Evolutionary conservation across 2,113 vertebrate genomes (phyloP), one percentile per base, ranked within the genome.

Genomic region (Noturus placidus): DNA sequence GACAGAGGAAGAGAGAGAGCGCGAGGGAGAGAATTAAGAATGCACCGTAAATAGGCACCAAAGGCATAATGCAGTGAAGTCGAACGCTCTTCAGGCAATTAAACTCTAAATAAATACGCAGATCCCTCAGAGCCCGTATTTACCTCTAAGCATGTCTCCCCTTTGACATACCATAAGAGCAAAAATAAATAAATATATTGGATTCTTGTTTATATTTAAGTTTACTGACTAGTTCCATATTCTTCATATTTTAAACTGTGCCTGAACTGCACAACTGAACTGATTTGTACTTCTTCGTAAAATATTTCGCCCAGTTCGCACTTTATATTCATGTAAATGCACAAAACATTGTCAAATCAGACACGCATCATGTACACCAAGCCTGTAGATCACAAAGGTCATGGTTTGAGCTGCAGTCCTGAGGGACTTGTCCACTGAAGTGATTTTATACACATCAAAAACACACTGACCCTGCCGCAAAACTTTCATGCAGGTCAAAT

Each of bases 41-140:
- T 95, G 93, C 94, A 88, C 90, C 84, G 91, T 95, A 95, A 95
- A 95, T 94, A 94, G 91, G 89, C 91, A 92, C 87, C 90, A 88
- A 91, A 91, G 91, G 93, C 92, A 95, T 93, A 94, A 94, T 92
- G 92, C 92, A 92, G 92, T 72, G 90, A 93, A 92, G 92, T 91
- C 91, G 89, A 92, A 89, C 89, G 90, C 91, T 93, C 93, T 92
- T 77, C 84, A 81, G 86, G 89, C 82, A 89, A 84, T 89, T 85
- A 87, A 52, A 70, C 67, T 85, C 74, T 38, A 81, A 27, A 81
- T 82, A 80, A 83, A 77, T 83, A 84, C 25, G 42, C 52, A 76
- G 82, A 84, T 84, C 67, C 74, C 35, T 57, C 77, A 42, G 83
- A 88, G 72, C 50, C 50, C 22, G 35, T 82, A 88, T 61, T 72